Evolutionary conservation across 2,797 vertebrate genomes (phyloP).

Genomic region (Takifugu rubripes): DNA sequence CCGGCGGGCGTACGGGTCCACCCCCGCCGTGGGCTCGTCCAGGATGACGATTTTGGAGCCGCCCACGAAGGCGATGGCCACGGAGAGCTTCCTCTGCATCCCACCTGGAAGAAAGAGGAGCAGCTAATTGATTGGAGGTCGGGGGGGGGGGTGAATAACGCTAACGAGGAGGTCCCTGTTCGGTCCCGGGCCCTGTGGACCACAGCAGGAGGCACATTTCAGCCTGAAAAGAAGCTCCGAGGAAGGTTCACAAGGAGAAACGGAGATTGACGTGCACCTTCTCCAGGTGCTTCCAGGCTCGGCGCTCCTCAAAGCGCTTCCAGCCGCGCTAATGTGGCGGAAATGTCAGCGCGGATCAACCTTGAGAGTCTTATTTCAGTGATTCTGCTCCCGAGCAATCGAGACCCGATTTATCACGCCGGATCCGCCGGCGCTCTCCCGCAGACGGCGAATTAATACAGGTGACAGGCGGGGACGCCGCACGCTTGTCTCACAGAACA

Average conservation of each 20-base stretch:
- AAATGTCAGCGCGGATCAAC: slow-evolving; percentile 72
- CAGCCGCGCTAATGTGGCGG: slow-evolving; percentile 68
- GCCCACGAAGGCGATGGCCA: slow-evolving; percentile 95
- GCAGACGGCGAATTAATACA: slow-evolving; percentile 64
- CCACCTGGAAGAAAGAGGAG: slow-evolving; percentile 77
- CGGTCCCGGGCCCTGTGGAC: too few relatives aligned
- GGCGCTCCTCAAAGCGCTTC: slow-evolving; percentile 56
- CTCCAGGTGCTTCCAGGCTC: slow-evolving; percentile 30
- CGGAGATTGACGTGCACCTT: slow-evolving; percentile 27
- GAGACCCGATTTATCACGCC: slow-evolving; percentile 60
- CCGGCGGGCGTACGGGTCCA: slow-evolving; percentile 95
- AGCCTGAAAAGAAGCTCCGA: too few relatives aligned
- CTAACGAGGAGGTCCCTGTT: neutral
- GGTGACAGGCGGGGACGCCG: slow-evolving; percentile 37
- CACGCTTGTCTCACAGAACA: slow-evolving; percentile 15
- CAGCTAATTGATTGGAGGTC: neutral
- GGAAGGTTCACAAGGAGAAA: neutral
- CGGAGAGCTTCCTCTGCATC: slow-evolving; percentile 97
- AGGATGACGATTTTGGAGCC: slow-evolving; percentile 95
- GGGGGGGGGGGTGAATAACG: too few relatives aligned
- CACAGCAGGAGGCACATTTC: too few relatives aligned
- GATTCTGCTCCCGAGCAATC: slow-evolving; percentile 67
- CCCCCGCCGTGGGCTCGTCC: slow-evolving; percentile 96
- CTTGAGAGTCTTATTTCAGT: slow-evolving; percentile 74
- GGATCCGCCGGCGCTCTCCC: slow-evolving; percentile 41